Base-by-base conservation (phyloP, 2,113 vertebrate species). In the Emydura subglobosa region DNA sequence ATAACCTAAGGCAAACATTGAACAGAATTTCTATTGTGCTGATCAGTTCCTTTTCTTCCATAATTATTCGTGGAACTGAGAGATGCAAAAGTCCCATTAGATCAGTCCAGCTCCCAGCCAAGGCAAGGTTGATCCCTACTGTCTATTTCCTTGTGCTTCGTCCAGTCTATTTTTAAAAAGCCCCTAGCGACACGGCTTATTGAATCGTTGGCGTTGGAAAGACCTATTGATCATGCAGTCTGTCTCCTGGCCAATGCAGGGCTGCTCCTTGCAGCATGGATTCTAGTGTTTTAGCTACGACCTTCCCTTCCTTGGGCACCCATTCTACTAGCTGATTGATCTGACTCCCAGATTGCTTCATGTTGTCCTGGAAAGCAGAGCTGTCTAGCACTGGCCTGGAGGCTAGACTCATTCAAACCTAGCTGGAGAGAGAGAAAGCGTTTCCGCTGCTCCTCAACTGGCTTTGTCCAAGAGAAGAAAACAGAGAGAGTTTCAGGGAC, bases 21-120 rank as follows among this genome's bases (percentile, higher is more conserved):
- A 94, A 85, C 87, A 94, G 61, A 87, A 72, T 86, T 95, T 6
- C 91, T 22, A 1, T 86, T 78, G 90, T 94, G 94, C 95, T 97
- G 91, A 95, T 96, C 96, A 85, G 19, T 95, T 97, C 92, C 96
- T 95, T 92, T 82, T 5, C 92, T 59, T 85, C 91, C 95, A 89
- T 2, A 0, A 4, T 89, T 91, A 91, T 90, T 94, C 92, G 82
- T 89, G 96, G 93, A 84, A 96, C 89, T 29, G 86, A 2, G 1
- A 3, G 79, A 91, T 97, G 97, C 96, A 96, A 97, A 97, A 97
- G 96, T 31, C 79, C 93, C 87, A 96, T 91, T 95, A 88, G 94
- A 42, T 79, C 14, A 54, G 78, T 53, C 85, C 87, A 85, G 91
- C 88, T 94, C 87, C 61, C 85, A 31, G 97, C 97, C 96, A 97